Base-by-base conservation (phyloP, 1,140 invertebrate genomes). In the Mercenaria mercenaria region DNA sequence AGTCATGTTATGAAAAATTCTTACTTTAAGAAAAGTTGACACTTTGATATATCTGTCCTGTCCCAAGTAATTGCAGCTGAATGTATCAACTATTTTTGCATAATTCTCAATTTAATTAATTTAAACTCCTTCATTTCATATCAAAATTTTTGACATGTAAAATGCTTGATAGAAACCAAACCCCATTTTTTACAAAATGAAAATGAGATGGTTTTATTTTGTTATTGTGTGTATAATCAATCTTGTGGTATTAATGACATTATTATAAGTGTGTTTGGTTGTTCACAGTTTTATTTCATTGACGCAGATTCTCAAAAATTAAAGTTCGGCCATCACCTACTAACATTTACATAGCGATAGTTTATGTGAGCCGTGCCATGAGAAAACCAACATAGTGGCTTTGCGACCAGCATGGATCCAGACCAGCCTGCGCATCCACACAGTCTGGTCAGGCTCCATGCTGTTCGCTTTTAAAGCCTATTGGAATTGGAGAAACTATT, bases 31-130 rank as follows among this genome's bases (percentile, higher is more conserved):
- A 50, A 8, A 34, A 43, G 2, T 39, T 85, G 82, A 43, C 82
- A 85, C 23, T 50, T 50, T 85, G 82, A 85, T 61, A 23, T 2
- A 85, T 85, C 41, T 72, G 6, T 82, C 20, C 18, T 69, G 81
- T 69, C 77, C 13, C 10, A 29, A 41, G 20, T 81, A 3, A 81
- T 81, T 81, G 43, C 77, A 59, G 37, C 52, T 37, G 18, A 56
- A 61, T 61, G 52, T 41, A 61, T 34, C 34, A 34, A 29, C 23
- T 64, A 47, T 18, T 56, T 82, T 64, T 82, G 39, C 59, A 61
- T 82, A 82, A 59, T 82, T 72, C 34, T 37, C 15, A 29, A 37
- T 41, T 50, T 64, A 82, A 82, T 82, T 50, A n/a, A 61, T 41
- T 82, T 61, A 4, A 59, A 37, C 34, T 18, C 20, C 32, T 64